Conservation (phyloP, 2,113 vertebrate species). For the Pollachius pollachius region DNA sequence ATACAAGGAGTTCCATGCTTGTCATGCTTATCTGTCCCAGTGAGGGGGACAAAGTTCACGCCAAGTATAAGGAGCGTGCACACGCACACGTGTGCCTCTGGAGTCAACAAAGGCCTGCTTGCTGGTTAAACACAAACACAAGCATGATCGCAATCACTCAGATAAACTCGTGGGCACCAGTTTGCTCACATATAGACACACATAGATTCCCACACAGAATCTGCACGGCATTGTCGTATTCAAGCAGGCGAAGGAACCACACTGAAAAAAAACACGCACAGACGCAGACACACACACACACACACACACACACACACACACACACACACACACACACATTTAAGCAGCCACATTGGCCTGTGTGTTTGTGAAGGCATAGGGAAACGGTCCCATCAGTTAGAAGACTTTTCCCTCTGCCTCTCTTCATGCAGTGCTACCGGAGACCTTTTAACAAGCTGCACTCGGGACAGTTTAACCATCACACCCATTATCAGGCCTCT, state of each 20-base stretch:
- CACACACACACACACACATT: too few species aligned
- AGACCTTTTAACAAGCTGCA: slow-evolving; percentile 31
- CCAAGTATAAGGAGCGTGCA: not conserved
- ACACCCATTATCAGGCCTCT: slow-evolving; percentile 14
- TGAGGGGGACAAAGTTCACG: too few species aligned
- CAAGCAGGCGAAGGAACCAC: too few species aligned
- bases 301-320: too few species aligned
- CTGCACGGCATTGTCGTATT: not conserved
- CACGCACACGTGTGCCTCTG: not conserved
- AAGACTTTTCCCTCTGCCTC: not conserved
- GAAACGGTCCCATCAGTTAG: slow-evolving; percentile 1
- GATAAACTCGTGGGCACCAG: not conserved
- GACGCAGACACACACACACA: too few species aligned
- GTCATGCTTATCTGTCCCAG: too few species aligned
- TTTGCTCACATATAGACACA: not conserved
- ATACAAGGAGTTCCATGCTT: too few species aligned
- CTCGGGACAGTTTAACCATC: slow-evolving; percentile 42
- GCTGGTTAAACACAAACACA: not conserved
- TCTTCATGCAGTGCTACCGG: too few species aligned
- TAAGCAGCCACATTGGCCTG: too few species aligned
- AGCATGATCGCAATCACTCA: not conserved
- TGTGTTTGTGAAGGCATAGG: not conserved
- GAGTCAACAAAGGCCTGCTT: too few species aligned
- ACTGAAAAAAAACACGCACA: too few species aligned
- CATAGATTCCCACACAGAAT: not conserved